Conservation (phyloP, 2,797 vertebrate genomes). For the Coranthus polyacanthus region DNA sequence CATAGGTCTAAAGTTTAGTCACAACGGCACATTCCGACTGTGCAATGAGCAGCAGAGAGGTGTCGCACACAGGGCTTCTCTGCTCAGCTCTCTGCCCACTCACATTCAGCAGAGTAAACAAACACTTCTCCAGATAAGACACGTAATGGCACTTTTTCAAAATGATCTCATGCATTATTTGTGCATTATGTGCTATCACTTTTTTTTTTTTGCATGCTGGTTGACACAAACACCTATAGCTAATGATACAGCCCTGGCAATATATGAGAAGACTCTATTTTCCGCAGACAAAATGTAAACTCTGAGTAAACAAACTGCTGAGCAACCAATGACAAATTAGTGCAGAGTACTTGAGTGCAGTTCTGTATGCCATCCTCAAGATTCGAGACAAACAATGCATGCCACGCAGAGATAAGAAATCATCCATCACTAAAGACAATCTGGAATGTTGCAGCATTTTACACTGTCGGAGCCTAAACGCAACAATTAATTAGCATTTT, state of each 20-base stretch:
- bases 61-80: not conserved
- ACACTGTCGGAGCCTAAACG: no score
- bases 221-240: not conserved
- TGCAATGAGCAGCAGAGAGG: not conserved
- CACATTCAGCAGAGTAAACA: slow-evolving; percentile 22
- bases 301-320: not conserved
- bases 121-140: slow-evolving; percentile 10
- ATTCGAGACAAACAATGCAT: not conserved
- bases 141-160: slow-evolving; percentile 9
- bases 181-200: not conserved
- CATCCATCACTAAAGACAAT: no score
- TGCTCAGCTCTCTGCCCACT: slow-evolving; percentile 25
- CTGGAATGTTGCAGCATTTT: no score
- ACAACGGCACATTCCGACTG: not conserved
- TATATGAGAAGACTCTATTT: not conserved
- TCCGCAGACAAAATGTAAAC: not conserved
- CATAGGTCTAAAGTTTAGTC: not conserved
- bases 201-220: not conserved
- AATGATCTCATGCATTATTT: slow-evolving; percentile 7
- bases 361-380: no score
- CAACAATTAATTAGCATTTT: no score
- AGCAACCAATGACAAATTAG: slow-evolving; percentile 3
- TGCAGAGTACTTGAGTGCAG: not conserved
- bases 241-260: not conserved
- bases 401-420: no score